phyloP scores from a whole-genome alignment of 2,888 invertebrate genomes.

The Acleris literana region DNA sequence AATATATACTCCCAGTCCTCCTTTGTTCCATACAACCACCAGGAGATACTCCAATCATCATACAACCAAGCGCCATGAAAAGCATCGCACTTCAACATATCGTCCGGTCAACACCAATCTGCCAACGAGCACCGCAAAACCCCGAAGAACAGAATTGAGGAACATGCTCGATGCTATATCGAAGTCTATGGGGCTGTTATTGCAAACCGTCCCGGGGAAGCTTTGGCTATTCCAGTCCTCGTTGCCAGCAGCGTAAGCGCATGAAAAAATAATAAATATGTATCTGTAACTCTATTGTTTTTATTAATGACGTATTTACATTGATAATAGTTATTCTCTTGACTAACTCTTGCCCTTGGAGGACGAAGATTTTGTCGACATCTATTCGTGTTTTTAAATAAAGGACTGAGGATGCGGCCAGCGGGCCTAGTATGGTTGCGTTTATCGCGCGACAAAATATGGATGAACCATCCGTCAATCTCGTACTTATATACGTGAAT shows the following conservation, averaged over 20 bases:
- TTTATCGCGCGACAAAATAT: no score
- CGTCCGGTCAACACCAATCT: background rate
- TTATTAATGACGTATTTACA: no score
- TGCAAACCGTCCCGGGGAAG: background rate
- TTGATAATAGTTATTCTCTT: no score
- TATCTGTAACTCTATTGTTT: no score
- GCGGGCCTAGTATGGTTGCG: no score
- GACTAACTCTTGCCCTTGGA: no score
- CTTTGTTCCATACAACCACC: background rate
- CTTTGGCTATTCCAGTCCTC: background rate
- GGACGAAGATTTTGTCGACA: no score
- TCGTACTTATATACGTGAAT: no score
- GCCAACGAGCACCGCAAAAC: background rate
- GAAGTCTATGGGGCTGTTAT: background rate
- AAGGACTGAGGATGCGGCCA: no score
- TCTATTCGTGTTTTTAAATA: no score
- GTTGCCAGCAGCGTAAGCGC: background rate
- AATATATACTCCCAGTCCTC: background rate
- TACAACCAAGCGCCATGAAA: background rate
- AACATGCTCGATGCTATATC: background rate
- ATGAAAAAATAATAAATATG: background rate
- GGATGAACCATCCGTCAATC: no score
- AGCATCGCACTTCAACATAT: background rate
- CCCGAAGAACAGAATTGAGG: background rate
- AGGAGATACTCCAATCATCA: no score